Percentiles rank a stretch among this genome's conserved stretches.
phyloP scores from a whole-genome alignment of 2,888 invertebrate genomes.

The Eristalinus aeneus region DNA sequence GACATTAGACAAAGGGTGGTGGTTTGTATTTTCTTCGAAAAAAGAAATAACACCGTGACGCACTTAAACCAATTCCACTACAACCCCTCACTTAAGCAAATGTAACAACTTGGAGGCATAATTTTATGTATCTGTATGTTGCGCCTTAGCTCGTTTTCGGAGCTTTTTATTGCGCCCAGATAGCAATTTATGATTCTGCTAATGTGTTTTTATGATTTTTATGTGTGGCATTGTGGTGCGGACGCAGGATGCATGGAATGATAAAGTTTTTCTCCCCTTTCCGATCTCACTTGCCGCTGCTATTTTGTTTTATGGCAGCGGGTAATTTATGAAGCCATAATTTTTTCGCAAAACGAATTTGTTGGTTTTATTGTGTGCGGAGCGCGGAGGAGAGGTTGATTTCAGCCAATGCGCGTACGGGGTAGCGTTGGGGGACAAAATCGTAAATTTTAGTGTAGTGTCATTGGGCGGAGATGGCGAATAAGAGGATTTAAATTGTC shows the following conservation, averaged over 20 bases:
- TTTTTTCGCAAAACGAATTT: constrained; percentile 62
- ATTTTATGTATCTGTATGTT: constrained; percentile 37
- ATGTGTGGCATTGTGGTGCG: constrained; percentile 62
- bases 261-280: constrained; percentile 33
- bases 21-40: constrained; percentile 4
- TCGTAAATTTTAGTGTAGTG: constrained; percentile 13
- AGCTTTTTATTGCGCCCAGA: constrained; percentile 66
- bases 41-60: constrained; percentile 2
- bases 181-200: constrained; percentile 74
- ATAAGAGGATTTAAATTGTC: constrained; percentile 44
- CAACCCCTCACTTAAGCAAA: not conserved
- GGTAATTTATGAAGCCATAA: constrained; percentile 68
- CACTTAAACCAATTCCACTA: not conserved
- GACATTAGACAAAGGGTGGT: constrained; percentile 57
- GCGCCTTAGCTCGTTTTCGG: constrained; percentile 43
- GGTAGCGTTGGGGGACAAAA: not conserved
- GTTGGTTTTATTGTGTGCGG: constrained; percentile 43
- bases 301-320: constrained; percentile 61
- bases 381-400: not conserved
- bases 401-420: not conserved
- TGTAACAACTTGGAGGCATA: constrained; percentile 56
- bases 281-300: constrained; percentile 19
- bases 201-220: constrained; percentile 74
- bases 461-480: not conserved
- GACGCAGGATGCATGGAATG: constrained; percentile 60